These are phyloP conservation scores for Trichopria drosophilae DNA, from an alignment of 2,888 invertebrate species.

Conservation along the genomic window DNA sequence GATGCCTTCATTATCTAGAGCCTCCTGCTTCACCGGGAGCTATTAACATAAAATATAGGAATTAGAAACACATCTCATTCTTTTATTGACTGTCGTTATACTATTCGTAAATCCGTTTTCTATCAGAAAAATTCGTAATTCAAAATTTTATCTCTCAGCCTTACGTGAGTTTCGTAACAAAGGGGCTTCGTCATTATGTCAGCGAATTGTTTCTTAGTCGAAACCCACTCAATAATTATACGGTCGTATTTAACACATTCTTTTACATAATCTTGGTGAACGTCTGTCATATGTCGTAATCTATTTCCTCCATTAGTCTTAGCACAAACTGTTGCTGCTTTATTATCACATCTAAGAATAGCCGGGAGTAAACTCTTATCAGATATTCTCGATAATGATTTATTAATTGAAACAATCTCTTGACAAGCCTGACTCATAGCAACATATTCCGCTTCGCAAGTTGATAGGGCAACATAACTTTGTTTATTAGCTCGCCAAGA, in stretches of 20 bases:
- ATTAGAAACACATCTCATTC: no score
- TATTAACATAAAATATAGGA: no score
- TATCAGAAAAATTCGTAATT: no score
- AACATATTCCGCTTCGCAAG: conserved; percentile 24
- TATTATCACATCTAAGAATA: conserved; percentile 30
- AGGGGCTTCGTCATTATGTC: conserved; percentile 25
- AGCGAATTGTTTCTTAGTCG: conserved; percentile 24
- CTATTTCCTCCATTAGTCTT: conserved; percentile 15
- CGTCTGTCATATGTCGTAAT: conserved; percentile 18
- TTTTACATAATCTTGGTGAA: conserved; percentile 13
- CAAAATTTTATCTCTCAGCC: conserved; percentile 8
- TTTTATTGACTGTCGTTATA: no score
- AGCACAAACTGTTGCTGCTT: conserved; percentile 24
- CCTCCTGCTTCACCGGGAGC: no score
- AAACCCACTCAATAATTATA: conserved; percentile 13
- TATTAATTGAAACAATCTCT: conserved; percentile 10
- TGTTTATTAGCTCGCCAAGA: conserved; percentile 23
- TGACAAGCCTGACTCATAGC: conserved; percentile 24
- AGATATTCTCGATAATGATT: conserved; percentile 9
- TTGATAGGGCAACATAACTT: conserved; percentile 14
- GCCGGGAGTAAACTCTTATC: conserved; percentile 22
- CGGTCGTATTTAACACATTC: conserved; percentile 13
- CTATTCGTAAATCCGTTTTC: no score
- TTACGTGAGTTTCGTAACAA: conserved; percentile 12
- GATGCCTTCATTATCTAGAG: no score